Evolutionary conservation across 2,113 vertebrate genomes (phyloP).

Genomic region (Pholis gunnellus): DNA sequence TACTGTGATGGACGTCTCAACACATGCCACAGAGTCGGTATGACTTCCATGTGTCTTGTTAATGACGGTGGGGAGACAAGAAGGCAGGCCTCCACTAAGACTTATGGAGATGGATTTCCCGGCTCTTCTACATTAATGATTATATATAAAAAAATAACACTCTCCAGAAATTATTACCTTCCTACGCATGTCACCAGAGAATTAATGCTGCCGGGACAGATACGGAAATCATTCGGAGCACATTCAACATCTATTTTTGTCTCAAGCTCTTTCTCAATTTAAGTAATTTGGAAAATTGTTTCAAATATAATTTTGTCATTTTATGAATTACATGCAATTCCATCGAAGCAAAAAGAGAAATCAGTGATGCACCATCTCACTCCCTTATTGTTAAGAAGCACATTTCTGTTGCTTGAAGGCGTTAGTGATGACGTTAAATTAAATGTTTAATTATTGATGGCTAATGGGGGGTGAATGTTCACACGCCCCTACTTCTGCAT

Average conservation of each 20-base stretch:
- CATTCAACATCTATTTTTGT: conserved; percentile 7
- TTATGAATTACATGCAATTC: background rate
- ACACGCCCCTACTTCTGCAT: conserved; percentile 3
- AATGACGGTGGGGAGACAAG: conserved; percentile 62
- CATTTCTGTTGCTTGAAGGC: background rate
- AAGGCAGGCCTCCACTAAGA: conserved; percentile 31
- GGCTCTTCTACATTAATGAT: conserved; percentile 35
- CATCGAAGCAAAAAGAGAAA: background rate
- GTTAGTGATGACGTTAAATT: background rate
- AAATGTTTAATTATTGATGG: conserved; percentile 39
- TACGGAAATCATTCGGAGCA: background rate
- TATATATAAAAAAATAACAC: conserved; percentile 31
- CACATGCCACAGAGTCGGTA: conserved; percentile 25
- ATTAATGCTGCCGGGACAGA: conserved; percentile 18
- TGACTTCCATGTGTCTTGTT: conserved; percentile 59
- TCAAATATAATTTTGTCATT: conserved; percentile 3
- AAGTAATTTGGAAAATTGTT: background rate
- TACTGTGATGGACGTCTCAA: conserved; percentile 51
- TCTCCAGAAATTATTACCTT: conserved; percentile 28
- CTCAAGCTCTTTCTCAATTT: background rate
- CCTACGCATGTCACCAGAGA: background rate
- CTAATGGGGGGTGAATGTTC: background rate
- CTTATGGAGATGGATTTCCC: conserved; percentile 51
- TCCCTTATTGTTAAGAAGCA: conserved; percentile 1
- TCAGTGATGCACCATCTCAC: background rate